Percentiles rank a stretch among this genome's conserved stretches.
Conservation (phyloP, 2,113 vertebrate genomes). For the Chrysochloris asiatica region DNA sequence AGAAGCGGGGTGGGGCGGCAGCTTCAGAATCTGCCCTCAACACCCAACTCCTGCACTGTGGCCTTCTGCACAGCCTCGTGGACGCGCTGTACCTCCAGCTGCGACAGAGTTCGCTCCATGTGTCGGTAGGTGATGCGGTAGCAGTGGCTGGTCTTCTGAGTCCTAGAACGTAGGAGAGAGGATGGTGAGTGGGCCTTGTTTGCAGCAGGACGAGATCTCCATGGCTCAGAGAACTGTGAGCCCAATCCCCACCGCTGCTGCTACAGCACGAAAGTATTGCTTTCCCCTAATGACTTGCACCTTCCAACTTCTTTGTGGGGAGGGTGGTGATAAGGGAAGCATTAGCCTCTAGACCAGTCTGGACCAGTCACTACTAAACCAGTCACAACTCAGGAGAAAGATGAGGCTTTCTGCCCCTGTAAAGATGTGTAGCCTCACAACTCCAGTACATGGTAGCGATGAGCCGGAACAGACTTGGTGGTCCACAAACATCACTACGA, state of each 20-base stretch:
- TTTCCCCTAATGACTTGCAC: rapidly evolving
- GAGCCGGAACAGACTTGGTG: too few relatives aligned
- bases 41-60: constrained; percentile 87
- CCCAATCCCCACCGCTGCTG: rapidly evolving
- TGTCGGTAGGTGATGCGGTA: constrained; percentile 94
- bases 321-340: not conserved
- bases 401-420: too few relatives aligned
- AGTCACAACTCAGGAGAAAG: too few relatives aligned
- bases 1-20: rapidly evolving
- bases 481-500: too few relatives aligned
- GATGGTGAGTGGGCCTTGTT: rapidly evolving
- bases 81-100: constrained; percentile 88
- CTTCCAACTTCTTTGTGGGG: rapidly evolving
- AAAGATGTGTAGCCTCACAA: too few relatives aligned
- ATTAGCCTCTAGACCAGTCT: too few relatives aligned
- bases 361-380: too few relatives aligned
- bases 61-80: constrained; percentile 88
- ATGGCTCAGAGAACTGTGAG: not conserved
- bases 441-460: too few relatives aligned
- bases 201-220: too few relatives aligned
- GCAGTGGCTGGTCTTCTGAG: constrained; percentile 91
- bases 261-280: not conserved
- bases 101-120: constrained; percentile 92
- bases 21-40: constrained; percentile 90
- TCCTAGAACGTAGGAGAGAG: constrained; percentile 84